phyloP scores from a whole-genome alignment of 2,113 vertebrate species.

The Hemibagrus wyckioides region DNA sequence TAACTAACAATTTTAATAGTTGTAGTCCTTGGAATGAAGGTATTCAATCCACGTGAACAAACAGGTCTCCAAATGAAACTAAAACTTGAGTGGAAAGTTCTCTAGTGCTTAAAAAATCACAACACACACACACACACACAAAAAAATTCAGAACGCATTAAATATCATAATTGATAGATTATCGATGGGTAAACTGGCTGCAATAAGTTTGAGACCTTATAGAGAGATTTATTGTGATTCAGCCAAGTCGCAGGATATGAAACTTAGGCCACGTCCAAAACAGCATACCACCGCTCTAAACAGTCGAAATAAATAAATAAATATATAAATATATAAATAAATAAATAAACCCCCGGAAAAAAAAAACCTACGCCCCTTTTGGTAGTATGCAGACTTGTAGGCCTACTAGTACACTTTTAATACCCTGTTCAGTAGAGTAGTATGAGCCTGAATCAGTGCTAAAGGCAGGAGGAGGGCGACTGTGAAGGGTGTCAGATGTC shows the following conservation, averaged over 20 bases:
- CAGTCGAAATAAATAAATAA: neutral
- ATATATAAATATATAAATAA: too few relatives aligned
- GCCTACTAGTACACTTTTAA: too few relatives aligned
- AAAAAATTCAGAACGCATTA: too few relatives aligned
- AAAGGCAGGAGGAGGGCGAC: neutral
- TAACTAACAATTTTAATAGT: neutral
- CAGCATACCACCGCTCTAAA: neutral
- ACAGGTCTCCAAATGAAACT: neutral
- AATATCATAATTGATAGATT: neutral
- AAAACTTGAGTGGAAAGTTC: neutral
- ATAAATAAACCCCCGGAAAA: neutral
- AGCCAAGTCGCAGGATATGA: neutral
- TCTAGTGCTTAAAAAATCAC: too few relatives aligned
- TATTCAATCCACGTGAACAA: too few relatives aligned
- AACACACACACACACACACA: too few relatives aligned
- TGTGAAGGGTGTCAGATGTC: conserved; percentile 71
- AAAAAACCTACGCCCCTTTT: neutral
- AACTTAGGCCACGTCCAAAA: neutral
- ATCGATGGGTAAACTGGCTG: neutral
- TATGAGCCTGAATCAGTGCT: neutral
- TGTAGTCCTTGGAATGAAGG: neutral
- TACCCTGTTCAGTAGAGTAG: too few relatives aligned
- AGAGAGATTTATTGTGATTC: neutral
- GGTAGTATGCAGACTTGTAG: neutral
- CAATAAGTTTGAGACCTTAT: neutral